Evolutionary conservation across 2,113 vertebrate species (phyloP).

Genomic region (Pelecanoides urinatrix): DNA sequence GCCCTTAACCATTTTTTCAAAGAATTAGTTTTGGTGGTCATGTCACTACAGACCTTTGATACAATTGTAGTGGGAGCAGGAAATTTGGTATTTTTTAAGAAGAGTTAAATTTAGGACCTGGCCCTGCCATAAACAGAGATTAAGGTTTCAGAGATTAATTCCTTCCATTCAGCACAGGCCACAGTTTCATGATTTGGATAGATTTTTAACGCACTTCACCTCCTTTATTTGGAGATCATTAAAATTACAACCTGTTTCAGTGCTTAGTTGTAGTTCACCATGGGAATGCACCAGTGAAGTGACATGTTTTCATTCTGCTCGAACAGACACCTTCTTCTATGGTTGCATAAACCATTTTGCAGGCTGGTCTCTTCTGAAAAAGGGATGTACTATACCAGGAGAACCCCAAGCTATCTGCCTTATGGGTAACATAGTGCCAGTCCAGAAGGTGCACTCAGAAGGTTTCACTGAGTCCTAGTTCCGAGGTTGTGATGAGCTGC

Average conservation of each 20-base stretch:
- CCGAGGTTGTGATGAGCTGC: neutral
- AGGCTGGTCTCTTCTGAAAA: neutral
- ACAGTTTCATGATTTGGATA: neutral
- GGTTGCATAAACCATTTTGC: neutral
- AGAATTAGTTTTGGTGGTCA: neutral
- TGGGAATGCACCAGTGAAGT: neutral
- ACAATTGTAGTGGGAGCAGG: neutral
- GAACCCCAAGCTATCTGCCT: neutral
- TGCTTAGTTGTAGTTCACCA: neutral
- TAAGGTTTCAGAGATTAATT: neutral
- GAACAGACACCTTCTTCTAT: neutral
- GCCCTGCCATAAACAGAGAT: neutral
- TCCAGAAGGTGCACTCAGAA: neutral
- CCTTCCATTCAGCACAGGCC: neutral
- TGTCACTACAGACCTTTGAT: neutral
- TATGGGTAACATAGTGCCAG: accelerated
- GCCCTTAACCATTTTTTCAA: neutral
- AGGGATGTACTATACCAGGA: neutral
- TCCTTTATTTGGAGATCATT: neutral
- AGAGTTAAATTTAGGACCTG: neutral
- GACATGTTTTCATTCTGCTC: neutral
- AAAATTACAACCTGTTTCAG: neutral
- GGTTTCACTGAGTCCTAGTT: neutral
- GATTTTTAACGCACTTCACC: neutral
- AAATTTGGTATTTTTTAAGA: neutral